Percentiles rank a stretch among this genome's conserved stretches.
These are phyloP conservation scores for Asteroscopus sphinx DNA, from an alignment of 2,888 invertebrate species.

Conservation along the genomic window DNA sequence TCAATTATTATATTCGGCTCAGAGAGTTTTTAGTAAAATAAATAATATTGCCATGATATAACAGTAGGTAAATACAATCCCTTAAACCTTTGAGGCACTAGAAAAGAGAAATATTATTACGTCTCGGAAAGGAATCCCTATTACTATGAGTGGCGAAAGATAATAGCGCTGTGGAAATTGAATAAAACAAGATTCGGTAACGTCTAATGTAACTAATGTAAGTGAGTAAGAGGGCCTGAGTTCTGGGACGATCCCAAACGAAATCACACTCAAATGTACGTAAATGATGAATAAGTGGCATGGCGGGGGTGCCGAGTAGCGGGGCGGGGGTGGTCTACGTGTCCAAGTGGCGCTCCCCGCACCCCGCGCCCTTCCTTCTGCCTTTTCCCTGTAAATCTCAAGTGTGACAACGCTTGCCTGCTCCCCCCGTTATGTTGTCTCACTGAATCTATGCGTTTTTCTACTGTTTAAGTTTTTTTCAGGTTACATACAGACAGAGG, in stretches of 20 bases:
- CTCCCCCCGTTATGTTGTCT: slow-evolving; percentile 70
- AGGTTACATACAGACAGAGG: slow-evolving; percentile 31
- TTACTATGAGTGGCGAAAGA: slow-evolving; percentile 79
- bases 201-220: slow-evolving; percentile 83
- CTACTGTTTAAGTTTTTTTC: slow-evolving; percentile 66
- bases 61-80: slow-evolving; percentile 51
- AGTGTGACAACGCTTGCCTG: slow-evolving; percentile 78
- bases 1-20: slow-evolving; percentile 18
- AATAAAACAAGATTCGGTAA: slow-evolving; percentile 82
- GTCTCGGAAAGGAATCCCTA: slow-evolving; percentile 72
- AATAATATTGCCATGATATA: slow-evolving; percentile 45
- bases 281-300: slow-evolving; percentile 86
- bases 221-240: slow-evolving; percentile 77
- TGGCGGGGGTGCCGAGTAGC: slow-evolving; percentile 62
- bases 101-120: slow-evolving; percentile 74
- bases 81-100: slow-evolving; percentile 65
- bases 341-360: slow-evolving; percentile 79
- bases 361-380: slow-evolving; percentile 61
- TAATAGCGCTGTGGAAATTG: slow-evolving; percentile 81
- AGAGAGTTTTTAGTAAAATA: slow-evolving; percentile 38
- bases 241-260: slow-evolving; percentile 81
- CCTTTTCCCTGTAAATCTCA: slow-evolving; percentile 79
- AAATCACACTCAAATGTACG: slow-evolving; percentile 87
- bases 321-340: slow-evolving; percentile 75
- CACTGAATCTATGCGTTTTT: slow-evolving; percentile 69